A percentile compares a stretch with the other conserved stretches of the same genome.
Conservation (phyloP, 1,140 invertebrate species). For the Orchestia grillus region DNA sequence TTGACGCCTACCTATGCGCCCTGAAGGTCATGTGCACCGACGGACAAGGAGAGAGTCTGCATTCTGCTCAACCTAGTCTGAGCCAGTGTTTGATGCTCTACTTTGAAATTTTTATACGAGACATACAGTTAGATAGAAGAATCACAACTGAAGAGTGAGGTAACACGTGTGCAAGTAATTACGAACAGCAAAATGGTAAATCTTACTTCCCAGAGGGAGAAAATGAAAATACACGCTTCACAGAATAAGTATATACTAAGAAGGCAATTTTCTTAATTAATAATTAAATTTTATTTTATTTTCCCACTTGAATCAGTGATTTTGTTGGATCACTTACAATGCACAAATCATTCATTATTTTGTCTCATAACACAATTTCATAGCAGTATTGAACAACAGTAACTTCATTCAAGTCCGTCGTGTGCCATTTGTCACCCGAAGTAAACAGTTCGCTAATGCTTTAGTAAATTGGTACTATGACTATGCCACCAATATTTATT, state of each 20-base stretch:
- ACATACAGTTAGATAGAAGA: not conserved
- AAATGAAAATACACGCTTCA: too few relatives aligned
- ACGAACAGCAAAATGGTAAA: not conserved
- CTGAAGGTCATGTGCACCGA: not conserved
- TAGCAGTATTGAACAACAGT: not conserved
- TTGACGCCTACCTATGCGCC: not conserved
- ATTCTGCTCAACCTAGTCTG: not conserved
- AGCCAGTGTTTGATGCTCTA: not conserved
- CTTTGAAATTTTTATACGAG: not conserved
- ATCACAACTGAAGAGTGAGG: not conserved
- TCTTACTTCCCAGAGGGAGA: not conserved
- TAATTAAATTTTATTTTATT: too few relatives aligned
- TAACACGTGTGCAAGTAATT: not conserved
- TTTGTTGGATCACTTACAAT: too few relatives aligned
- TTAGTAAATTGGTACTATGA: not conserved
- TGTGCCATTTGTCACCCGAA: not conserved
- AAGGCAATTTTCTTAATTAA: too few relatives aligned
- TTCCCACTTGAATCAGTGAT: too few relatives aligned
- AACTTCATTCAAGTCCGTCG: not conserved
- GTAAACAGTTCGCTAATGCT: not conserved
- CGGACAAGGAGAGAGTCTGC: not conserved
- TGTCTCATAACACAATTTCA: too few relatives aligned
- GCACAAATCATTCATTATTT: too few relatives aligned
- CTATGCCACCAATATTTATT: too few relatives aligned
- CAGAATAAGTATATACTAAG: not conserved